Base-by-base conservation (phyloP, 2,797 vertebrate genomes). In the Cyclopterus lumpus region DNA sequence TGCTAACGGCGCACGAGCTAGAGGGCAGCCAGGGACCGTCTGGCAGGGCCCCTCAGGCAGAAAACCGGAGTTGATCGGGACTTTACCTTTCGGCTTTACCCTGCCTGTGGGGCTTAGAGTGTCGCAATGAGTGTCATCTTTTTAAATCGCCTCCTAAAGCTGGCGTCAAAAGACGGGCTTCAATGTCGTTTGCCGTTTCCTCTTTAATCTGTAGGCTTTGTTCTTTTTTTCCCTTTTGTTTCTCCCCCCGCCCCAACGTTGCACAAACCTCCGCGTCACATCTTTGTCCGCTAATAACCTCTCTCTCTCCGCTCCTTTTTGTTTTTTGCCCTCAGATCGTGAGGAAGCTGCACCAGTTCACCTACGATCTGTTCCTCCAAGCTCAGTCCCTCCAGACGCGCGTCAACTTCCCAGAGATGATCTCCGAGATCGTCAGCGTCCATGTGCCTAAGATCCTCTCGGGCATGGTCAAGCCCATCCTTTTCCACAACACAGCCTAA, bases 381-480 rank as follows among this genome's bases (percentile, higher is more conserved):
- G 95, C 97, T 0, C 96, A 97, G 75, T 95, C 96, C 91, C 95
- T 97, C 90, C 96, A 96, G 53, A 94, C 79, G 5, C 85, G 64
- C 0, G 95, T 99, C 92, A 96, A 94, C 93, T 99, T 97, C 89
- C 97, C 97, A 0, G 97, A 99, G 94, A 99, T 99, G 97, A 98
- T 99, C 94, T 96, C 97, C 0, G 97, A 99, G 93, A 98, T 99
- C 75, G 97, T 99, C 87, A 97, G 97, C 70, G 96, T 97, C 64
- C 97, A 99, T 67, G 97, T 99, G 82, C 97, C 97, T 92, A 97
- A 97, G 95, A 97, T 98, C 88, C 96, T 99, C 83, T 96, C 97
- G 22, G 97, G 97, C 77, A 96, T 97, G 95, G 97, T 97, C 86
- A 97, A 97, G 86, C 97, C 96, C 44, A 97, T 99, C 89, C 97